Evolutionary conservation across 2,797 vertebrate species (phyloP), one percentile per base, ranked within the genome.

Genomic region (Dallia pectoralis): DNA sequence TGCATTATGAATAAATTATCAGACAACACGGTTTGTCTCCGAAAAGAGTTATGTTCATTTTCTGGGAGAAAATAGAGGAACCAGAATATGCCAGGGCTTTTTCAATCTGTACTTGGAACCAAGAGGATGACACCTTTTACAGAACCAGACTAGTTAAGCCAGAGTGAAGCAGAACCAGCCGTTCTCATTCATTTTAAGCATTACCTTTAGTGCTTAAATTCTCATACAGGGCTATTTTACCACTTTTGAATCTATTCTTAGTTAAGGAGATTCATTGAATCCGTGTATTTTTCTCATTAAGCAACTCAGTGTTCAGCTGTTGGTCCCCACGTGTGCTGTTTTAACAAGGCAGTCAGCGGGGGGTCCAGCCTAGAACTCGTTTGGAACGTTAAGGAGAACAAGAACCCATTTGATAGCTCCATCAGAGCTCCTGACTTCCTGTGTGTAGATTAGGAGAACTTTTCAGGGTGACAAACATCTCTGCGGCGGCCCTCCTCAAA

Each of bases 401-500:
- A n/a, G n/a, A n/a, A n/a, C n/a, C n/a, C n/a, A n/a, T 25, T 77
- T 82, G 79, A 82, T 79, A 68, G 73, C 72, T 72, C n/a, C n/a
- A 22, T 56, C 22, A 22, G n/a, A n/a, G n/a, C n/a, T n/a, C n/a
- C n/a, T n/a, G n/a, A n/a, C n/a, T n/a, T n/a, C n/a, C n/a, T n/a
- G n/a, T n/a, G n/a, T n/a, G n/a, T n/a, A n/a, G n/a, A 48, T 14
- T 51, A 14, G 18, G 18, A 18, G 6, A 53, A 1, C 6, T 16
- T 18, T 53, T 2, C 4, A 53, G 4, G 2, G 18, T 1, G 3
- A 6, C 51, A 53, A 9, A 53, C 51, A 53, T 51, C 12, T 12
- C 2, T 51, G 18, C 49, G 15, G 49, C 49, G 15, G 49, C 18
- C 4, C n/a, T n/a, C n/a, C n/a, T n/a, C n/a, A n/a, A n/a, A n/a